A percentile compares a stretch with the other conserved stretches of the same genome.
Evolutionary conservation across 2,888 invertebrate species (phyloP).

Genomic region (Phoenoteleia sp.): DNA sequence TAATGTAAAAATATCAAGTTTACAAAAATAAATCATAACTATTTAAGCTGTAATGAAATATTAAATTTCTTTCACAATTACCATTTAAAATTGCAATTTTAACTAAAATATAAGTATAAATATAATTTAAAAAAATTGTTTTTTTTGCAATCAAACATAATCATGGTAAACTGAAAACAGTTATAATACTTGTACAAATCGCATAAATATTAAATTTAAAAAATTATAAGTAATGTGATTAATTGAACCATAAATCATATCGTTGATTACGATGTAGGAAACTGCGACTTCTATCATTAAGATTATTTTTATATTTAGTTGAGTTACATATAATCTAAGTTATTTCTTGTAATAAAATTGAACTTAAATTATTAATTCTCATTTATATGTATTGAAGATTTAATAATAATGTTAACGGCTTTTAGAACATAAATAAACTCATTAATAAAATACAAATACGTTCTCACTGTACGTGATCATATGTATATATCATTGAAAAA

Average conservation of each 20-base stretch:
- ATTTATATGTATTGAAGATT: neutral
- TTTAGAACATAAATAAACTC: neutral
- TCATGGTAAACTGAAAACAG: conserved; percentile 28
- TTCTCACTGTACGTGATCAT: neutral
- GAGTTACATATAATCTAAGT: neutral
- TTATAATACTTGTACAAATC: conserved; percentile 23
- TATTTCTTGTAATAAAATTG: neutral
- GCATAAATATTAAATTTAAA: conserved; percentile 33
- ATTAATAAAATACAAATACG: neutral
- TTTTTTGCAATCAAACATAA: conserved; percentile 27
- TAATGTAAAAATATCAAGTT: too few relatives aligned
- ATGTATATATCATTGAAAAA: too few relatives aligned
- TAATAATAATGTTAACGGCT: neutral
- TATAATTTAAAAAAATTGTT: neutral
- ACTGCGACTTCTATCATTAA: conserved; percentile 22
- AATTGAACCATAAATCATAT: conserved; percentile 42
- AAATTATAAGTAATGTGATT: conserved; percentile 41
- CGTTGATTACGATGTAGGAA: conserved; percentile 20
- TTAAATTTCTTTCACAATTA: too few relatives aligned
- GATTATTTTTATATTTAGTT: conserved; percentile 22
- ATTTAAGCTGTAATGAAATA: too few relatives aligned
- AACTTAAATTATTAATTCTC: neutral
- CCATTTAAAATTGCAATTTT: neutral
- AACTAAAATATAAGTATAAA: neutral
- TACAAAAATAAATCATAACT: too few relatives aligned